Evolutionary conservation across 2,113 vertebrate species (phyloP), one percentile per base, ranked within the genome.

Genomic region (Proterorhinus semilunaris): DNA sequence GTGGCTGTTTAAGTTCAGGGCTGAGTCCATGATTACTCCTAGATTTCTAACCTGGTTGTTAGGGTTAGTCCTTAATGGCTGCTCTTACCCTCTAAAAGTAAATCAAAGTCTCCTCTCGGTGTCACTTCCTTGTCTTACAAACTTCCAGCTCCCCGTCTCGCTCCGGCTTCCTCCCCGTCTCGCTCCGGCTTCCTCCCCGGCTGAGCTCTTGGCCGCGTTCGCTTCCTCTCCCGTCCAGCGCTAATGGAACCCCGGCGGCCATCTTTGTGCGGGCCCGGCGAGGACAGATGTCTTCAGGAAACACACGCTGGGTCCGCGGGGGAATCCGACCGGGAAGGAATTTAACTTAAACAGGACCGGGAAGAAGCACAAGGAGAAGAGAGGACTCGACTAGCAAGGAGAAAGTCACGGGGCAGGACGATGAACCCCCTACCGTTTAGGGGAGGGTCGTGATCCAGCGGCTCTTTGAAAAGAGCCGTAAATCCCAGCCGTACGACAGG

Each of bases 161-260:
- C 8, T 4, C 57, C n/a, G n/a, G n/a, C n/a, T 21, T 15, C 36
- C 44, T 10, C 7, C 6, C 7, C 44, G 27, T 36, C 6, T 15
- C 7, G 9, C 8, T 4, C 57, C n/a, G n/a, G n/a, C n/a, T 6
- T 43, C 36, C 13, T 21, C 16, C 45, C 42, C 8, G 13, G 42
- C 11, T 15, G 58, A 61, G 42, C 8, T 45, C 9, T 61, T 61
- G 58, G 42, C 42, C 8, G 13, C 8, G 27, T 58, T 42, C 13
- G 17, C 16, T 61, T 61, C 58, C 58, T 61, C 7, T 61, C 55
- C 43, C 43, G 36, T 45, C 58, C 58, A 45, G 58, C 58, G 58
- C 58, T 61, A 61, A 61, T 61, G 43, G 58, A 61, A 42, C 36
- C 58, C 58, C 15, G 43, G 58, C 58, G 58, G 58, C 42, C 58